Evolutionary conservation across 2,888 invertebrate species (phyloP), one percentile per base, ranked within the genome.

Genomic region (Drosophila infuscata): DNA sequence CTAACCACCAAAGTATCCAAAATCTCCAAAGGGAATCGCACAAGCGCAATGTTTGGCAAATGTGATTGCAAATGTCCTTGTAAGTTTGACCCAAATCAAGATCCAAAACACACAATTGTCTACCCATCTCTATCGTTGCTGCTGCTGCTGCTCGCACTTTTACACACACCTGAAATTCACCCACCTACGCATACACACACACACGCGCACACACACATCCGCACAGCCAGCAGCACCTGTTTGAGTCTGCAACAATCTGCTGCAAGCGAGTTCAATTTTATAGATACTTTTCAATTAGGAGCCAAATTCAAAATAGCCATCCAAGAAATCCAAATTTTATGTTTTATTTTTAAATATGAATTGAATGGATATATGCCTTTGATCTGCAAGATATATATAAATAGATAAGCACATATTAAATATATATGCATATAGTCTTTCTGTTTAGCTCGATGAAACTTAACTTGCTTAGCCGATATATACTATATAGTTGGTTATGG

Each of bases 161-260:
- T 15, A 29, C 48, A 2, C 17, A 6, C 51, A 6, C 6, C n/a
- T 17, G 17, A 49, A 49, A 29, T 25, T 35, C 46, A 46, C 20
- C 46, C 15, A 4, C 46, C 5, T 20, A 25, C 60, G 11, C 41
- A 15, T n/a, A 33, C 15, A 46, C 58, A 2, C 38, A 38, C 7
- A 38, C 41, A 41, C n/a, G 5, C 7, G 17, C 7, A 35, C n/a
- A 5, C n/a, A 41, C 43, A 20, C 43, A 43, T 3, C 3, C 2
- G 20, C 29, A 49, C 35, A 35, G 25, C 3, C 11, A 48, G 12
- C 46, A 46, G 35, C 67, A 59, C 30, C 54, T 60, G 72, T 46
- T 74, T 51, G 41, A 29, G 29, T 32, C 15, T n/a, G 51, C 56
- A 25, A 61, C 73, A 73, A 33, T 60, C 54, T 36, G 38, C 75